Evolutionary conservation across 2,113 vertebrate genomes (phyloP), one percentile per base, ranked within the genome.

Genomic region (Struthio camelus): DNA sequence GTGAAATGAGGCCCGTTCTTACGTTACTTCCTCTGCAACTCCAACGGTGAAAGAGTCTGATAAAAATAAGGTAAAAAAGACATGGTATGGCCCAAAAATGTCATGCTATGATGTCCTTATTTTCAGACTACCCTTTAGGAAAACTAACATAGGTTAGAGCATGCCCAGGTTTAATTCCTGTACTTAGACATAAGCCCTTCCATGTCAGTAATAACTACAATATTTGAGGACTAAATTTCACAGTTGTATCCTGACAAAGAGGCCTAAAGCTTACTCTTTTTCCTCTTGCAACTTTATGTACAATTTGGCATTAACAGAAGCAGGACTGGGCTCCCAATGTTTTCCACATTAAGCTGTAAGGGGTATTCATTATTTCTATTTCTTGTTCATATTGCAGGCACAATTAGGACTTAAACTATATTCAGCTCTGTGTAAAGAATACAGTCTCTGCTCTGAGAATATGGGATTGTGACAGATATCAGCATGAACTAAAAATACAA

Each of bases 321-420:
- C 38, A 83, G 38, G 11, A 84, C 50, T 66, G 20, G 40, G 22
- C 51, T 79, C 51, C 80, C 34, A 76, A 78, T 27, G 51, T 89
- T 92, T 28, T 92, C 38, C 53, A 70, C 53, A 85, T 94, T 92
- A 67, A 89, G 3, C 44, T 75, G 7, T 54, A 87, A 89, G 38
- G 9, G 76, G 40, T 87, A 91, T 93, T 96, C 95, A 93, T 89
- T 83, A 78, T 92, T 94, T 94, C 67, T 75, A 36, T 64, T 94
- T 85, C 77, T 94, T 73, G 73, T 58, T 95, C 86, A 25, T 88
- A 42, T 28, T 87, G 44, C 79, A 91, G 53, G 75, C 82, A 59
- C 71, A 94, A 91, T 93, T 96, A 96, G 42, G 88, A 75, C 25
- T 94, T 92, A 59, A 58, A 66, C 32, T 54, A 8, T 48, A 59